phyloP scores from a whole-genome alignment of 2,113 vertebrate genomes.

The Chloroceryle aenea region DNA sequence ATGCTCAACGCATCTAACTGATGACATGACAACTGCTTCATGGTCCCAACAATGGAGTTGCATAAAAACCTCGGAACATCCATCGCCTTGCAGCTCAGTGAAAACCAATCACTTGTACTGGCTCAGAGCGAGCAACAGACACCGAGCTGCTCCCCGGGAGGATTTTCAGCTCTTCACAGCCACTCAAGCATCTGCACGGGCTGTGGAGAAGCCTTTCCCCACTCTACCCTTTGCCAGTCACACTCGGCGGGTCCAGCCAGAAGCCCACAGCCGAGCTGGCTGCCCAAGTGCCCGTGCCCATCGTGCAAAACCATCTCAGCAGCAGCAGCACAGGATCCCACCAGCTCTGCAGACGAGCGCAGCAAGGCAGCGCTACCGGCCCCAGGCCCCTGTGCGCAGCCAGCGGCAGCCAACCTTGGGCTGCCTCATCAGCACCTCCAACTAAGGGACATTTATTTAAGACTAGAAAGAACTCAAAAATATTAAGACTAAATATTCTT shows the following conservation, averaged over 20 bases:
- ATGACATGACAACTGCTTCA: constrained; percentile 4
- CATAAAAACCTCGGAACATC: not conserved
- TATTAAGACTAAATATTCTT: no score
- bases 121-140: not conserved
- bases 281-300: not conserved
- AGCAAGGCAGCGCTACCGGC: fast-evolving
- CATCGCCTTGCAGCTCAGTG: not conserved
- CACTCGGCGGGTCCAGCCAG: not conserved
- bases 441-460: not conserved
- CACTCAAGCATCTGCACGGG: not conserved
- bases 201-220: not conserved
- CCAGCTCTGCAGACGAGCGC: fast-evolving
- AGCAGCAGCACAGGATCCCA: not conserved
- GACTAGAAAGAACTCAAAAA: not conserved
- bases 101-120: not conserved
- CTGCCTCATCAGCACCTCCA: not conserved
- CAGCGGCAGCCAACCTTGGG: not conserved
- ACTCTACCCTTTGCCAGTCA: not conserved
- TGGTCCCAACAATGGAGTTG: not conserved
- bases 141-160: fast-evolving
- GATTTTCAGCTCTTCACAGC: not conserved
- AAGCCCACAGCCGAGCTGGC: not conserved
- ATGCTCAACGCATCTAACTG: not conserved
- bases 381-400: not conserved
- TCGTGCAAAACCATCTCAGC: not conserved